Base-by-base conservation (phyloP, 2,888 invertebrate genomes). In the Ptilodon capucinus region DNA sequence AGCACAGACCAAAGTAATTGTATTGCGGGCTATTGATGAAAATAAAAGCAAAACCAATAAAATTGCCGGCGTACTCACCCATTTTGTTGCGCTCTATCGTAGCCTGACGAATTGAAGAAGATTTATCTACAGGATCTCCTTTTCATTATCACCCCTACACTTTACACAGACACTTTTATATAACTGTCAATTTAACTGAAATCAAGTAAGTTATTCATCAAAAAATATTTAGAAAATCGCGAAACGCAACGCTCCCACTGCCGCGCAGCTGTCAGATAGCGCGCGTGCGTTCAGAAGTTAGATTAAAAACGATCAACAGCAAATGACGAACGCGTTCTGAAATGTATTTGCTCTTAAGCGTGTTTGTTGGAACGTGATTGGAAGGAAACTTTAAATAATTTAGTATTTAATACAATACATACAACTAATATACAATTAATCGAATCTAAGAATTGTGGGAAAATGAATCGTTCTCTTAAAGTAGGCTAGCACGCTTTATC, bases 41-140 rank as follows among this genome's bases (percentile, higher is more conserved):
- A 67, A 68, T 65, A 65, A 69, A 71, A 68, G 53, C 44, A 65
- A 71, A 64, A 57, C 45, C 38, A 61, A 58, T 51, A 51, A 59
- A 60, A 19, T 57, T 74, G 74, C 86, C 86, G 86, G 86, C 74
- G 65, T 66, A 86, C 86, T 87, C 77, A 89, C 89, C 89, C 89
- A 89, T 89, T 78, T 82, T 84, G 77, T 68, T 64, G 68, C 57
- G 62, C 62, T 68, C 56, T 59, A 57, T 68, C 54, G 60, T 56
- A 51, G 55, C 64, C 63, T 57, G 64, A 63, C 60, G 51, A 55
- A 60, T 60, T 66, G 60, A 64, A 54, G 60, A 71, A 51, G 51
- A 54, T 62, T 74, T 66, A 72, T 57, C 60, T 60, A 51, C 56
- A 60, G 58, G 64, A 74, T 61, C 64, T 67, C 48, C 51, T 76